Conservation (phyloP, 2,113 vertebrate species). For the Eolophus roseicapilla region DNA sequence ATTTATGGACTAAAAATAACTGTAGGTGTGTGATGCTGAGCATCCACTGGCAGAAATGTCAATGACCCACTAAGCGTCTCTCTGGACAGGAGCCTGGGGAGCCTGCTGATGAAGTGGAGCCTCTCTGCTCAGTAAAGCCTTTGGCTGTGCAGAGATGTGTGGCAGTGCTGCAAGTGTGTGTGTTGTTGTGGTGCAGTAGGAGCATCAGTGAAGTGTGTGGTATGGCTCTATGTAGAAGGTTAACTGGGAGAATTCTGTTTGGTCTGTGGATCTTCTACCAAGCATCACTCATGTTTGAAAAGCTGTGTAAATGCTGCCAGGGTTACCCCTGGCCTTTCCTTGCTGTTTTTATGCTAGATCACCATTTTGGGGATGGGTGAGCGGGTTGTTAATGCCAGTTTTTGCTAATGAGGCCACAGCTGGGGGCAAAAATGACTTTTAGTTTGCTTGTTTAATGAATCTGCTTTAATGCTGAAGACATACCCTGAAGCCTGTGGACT, state of each 20-base stretch:
- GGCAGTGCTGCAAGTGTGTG: neutral
- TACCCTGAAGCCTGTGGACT: neutral
- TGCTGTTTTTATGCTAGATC: neutral
- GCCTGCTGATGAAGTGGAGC: neutral
- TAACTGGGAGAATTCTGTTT: neutral
- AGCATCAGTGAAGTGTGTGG: neutral
- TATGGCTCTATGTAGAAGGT: neutral
- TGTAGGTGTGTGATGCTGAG: neutral
- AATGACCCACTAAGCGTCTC: neutral
- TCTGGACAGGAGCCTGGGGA: neutral
- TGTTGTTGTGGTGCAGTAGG: neutral
- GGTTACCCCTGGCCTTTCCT: neutral
- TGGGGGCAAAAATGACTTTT: neutral
- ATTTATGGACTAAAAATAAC: neutral
- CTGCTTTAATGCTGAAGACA: neutral
- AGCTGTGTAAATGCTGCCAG: neutral
- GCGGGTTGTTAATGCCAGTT: neutral
- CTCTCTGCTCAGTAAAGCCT: neutral
- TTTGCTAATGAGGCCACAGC: neutral
- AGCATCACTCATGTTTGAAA: neutral
- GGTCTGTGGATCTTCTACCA: neutral
- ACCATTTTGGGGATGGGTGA: neutral
- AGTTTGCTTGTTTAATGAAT: neutral
- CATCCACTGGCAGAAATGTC: neutral
- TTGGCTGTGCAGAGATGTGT: neutral